phyloP scores from a whole-genome alignment of 2,888 invertebrate genomes.

The Podotricha telesiphe region DNA sequence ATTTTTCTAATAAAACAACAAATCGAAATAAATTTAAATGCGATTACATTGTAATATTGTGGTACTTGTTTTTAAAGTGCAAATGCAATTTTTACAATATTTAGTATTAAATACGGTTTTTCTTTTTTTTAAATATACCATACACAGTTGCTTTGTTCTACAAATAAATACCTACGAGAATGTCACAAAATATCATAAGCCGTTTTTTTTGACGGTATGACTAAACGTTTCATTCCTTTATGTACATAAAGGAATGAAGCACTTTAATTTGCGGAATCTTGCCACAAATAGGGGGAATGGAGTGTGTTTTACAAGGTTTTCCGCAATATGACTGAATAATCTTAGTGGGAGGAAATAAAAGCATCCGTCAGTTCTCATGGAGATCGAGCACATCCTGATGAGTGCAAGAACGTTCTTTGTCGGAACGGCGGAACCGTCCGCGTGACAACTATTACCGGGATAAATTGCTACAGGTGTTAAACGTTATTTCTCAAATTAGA shows the following conservation, averaged over 20 bases:
- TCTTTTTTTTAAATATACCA: no score
- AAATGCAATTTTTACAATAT: no score
- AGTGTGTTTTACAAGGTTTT: conserved; percentile 59
- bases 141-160: no score
- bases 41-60: no score
- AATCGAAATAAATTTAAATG: no score
- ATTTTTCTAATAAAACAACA: no score
- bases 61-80: no score
- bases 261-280: conserved; percentile 44
- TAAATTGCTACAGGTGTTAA: background rate
- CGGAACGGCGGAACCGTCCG: conserved; percentile 50
- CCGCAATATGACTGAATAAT: conserved; percentile 62
- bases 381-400: conserved; percentile 73
- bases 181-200: background rate
- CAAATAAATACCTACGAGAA: no score
- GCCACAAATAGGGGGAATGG: conserved; percentile 50
- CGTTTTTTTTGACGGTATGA: background rate
- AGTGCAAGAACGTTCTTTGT: conserved; percentile 63
- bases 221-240: no score
- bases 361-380: conserved; percentile 65
- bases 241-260: conserved; percentile 4
- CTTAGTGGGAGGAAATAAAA: conserved; percentile 64
- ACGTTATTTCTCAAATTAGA: background rate
- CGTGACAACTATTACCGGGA: conserved; percentile 43
- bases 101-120: no score